Percentiles rank a stretch among this genome's conserved stretches.
phyloP scores from a whole-genome alignment of 2,113 vertebrate species.

The Manacus vitellinus region DNA sequence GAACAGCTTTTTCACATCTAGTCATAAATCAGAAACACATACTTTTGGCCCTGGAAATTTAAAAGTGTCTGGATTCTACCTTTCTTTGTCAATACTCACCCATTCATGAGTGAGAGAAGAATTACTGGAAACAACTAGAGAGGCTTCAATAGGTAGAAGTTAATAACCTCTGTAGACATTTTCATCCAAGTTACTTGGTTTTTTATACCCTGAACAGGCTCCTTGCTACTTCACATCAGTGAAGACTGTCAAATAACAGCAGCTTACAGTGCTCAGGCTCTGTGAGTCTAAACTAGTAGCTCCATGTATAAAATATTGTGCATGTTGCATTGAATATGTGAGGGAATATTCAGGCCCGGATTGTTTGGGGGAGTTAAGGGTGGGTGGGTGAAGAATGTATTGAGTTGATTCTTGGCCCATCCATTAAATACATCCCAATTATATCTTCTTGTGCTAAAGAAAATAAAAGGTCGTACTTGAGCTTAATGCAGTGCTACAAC shows the following conservation, averaged over 20 bases:
- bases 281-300: neutral
- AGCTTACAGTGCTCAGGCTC: neutral
- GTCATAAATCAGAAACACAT: neutral
- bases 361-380: neutral
- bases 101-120: neutral
- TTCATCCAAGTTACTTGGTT: neutral
- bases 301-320: neutral
- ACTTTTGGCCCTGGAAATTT: neutral
- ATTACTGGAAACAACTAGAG: neutral
- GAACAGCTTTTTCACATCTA: neutral
- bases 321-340: fast-evolving
- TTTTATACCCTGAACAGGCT: neutral
- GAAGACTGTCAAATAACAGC: neutral
- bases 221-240: neutral
- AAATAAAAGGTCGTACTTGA: neutral
- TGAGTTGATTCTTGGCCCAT: neutral
- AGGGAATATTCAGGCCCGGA: neutral
- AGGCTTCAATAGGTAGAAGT: neutral
- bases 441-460: neutral
- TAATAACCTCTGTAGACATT: neutral
- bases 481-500: neutral
- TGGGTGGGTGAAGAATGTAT: neutral
- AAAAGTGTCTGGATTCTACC: neutral
- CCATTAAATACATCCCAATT: neutral
- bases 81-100: neutral